A percentile compares a stretch with the other conserved stretches of the same genome.
Evolutionary conservation across 2,113 vertebrate genomes (phyloP).

Genomic region (Cheilinus undulatus): DNA sequence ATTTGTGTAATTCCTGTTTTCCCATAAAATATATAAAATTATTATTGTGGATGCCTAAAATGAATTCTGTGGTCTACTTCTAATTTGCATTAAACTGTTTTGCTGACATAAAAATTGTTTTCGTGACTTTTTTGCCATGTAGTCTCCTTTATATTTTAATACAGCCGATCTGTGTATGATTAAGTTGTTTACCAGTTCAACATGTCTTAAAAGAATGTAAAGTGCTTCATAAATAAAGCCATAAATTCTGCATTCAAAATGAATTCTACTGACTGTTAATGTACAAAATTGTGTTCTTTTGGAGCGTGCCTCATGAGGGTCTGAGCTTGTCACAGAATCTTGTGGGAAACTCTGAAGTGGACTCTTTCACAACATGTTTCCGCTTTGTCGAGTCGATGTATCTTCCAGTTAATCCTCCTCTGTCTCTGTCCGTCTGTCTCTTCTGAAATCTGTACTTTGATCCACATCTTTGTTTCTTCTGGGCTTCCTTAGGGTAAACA

Average conservation of each 20-base stretch:
- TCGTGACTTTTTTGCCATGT: too few relatives aligned
- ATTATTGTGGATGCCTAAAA: too few relatives aligned
- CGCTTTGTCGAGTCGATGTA: constrained; percentile 34
- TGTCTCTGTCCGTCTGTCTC: constrained; percentile 5
- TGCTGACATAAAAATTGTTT: too few relatives aligned
- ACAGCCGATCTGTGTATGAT: neutral
- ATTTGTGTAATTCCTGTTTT: too few relatives aligned
- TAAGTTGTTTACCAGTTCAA: neutral
- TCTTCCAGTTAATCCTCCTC: constrained; percentile 15
- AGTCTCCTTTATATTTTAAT: neutral
- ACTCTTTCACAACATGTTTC: constrained; percentile 20
- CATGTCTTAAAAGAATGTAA: neutral
- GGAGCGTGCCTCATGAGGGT: neutral
- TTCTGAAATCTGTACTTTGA: constrained; percentile 34
- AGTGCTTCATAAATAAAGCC: neutral
- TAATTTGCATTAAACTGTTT: too few relatives aligned
- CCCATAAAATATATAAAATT: too few relatives aligned
- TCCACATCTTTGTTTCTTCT: constrained; percentile 14
- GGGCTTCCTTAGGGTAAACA: constrained; percentile 45
- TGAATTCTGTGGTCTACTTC: too few relatives aligned
- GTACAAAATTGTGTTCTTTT: neutral
- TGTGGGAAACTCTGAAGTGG: neutral
- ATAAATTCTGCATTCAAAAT: neutral
- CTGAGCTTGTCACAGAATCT: neutral
- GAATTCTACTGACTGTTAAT: neutral